Evolutionary conservation across 2,888 invertebrate genomes (phyloP).

Genomic region (Meteorus cinctellus): DNA sequence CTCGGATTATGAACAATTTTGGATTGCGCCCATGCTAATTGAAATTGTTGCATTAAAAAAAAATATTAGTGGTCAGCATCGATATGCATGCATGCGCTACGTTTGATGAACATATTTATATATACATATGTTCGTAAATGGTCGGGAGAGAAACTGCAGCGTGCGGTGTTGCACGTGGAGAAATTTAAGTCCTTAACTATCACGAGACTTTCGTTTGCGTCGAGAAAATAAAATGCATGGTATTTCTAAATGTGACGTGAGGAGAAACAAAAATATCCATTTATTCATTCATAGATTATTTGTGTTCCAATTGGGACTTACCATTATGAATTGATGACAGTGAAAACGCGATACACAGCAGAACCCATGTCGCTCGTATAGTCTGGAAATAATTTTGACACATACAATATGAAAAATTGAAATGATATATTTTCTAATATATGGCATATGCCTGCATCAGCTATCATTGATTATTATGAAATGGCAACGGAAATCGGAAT

Average conservation of each 20-base stretch:
- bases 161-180: constrained; percentile 50
- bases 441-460: not conserved
- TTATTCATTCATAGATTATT: no score
- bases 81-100: constrained; percentile 23
- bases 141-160: constrained; percentile 60
- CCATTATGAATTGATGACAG: constrained; percentile 62
- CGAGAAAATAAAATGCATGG: constrained; percentile 38
- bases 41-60: not conserved
- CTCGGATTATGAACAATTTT: not conserved
- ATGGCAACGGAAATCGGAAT: not conserved
- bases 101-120: constrained; percentile 28
- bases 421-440: not conserved
- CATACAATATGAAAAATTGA: not conserved
- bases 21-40: not conserved
- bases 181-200: constrained; percentile 57
- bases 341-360: constrained; percentile 64
- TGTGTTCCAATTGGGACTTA: constrained; percentile 51
- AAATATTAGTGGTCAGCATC: constrained; percentile 33
- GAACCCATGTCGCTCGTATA: constrained; percentile 60
- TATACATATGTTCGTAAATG: constrained; percentile 54
- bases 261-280: not conserved
- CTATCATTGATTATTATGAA: not conserved
- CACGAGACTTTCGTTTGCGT: constrained; percentile 61
- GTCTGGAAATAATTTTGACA: constrained; percentile 61
- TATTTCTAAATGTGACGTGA: not conserved